These are phyloP conservation scores for Pasiphila rectangulata DNA, from an alignment of 2,888 invertebrate species.

Conservation along the genomic window DNA sequence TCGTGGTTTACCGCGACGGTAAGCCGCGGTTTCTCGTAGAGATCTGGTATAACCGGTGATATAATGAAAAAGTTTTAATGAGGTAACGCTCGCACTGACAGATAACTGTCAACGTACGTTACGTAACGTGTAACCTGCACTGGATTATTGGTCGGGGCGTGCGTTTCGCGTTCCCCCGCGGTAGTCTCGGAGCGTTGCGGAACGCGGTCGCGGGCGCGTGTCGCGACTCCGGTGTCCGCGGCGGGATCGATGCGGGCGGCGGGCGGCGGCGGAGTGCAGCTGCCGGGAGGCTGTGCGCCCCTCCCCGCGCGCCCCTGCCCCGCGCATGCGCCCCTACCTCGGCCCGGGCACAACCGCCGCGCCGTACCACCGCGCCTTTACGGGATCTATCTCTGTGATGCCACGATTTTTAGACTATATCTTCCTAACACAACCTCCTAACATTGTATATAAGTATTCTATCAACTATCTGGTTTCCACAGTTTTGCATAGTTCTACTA, in stretches of 20 bases:
- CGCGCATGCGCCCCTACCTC: conserved; percentile 35
- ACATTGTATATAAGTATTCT: no score
- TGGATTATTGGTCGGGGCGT: conserved; percentile 50
- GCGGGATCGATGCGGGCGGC: conserved; percentile 78
- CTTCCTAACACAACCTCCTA: no score
- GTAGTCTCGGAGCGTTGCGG: conserved; percentile 1
- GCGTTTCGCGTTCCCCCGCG: conserved; percentile 44
- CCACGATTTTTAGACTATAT: neutral
- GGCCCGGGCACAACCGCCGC: conserved; percentile 38
- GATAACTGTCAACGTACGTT: conserved; percentile 70
- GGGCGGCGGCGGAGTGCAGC: conserved; percentile 78
- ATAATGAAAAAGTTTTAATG: no score
- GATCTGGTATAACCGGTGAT: no score
- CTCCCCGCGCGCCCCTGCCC: conserved; percentile 44
- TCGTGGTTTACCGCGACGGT: no score
- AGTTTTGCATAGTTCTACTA: no score
- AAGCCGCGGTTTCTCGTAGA: no score
- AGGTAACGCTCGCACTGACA: no score
- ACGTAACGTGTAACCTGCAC: conserved; percentile 71
- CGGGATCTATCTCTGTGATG: conserved; percentile 50
- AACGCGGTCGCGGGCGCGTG: conserved; percentile 45
- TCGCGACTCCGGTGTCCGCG: conserved; percentile 61
- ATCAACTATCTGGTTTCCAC: no score
- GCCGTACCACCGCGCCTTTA: conserved; percentile 50
- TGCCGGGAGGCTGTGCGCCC: conserved; percentile 71